These are phyloP conservation scores for Luperina nickerlii DNA, from an alignment of 2,888 invertebrate genomes.

Conservation along the genomic window DNA sequence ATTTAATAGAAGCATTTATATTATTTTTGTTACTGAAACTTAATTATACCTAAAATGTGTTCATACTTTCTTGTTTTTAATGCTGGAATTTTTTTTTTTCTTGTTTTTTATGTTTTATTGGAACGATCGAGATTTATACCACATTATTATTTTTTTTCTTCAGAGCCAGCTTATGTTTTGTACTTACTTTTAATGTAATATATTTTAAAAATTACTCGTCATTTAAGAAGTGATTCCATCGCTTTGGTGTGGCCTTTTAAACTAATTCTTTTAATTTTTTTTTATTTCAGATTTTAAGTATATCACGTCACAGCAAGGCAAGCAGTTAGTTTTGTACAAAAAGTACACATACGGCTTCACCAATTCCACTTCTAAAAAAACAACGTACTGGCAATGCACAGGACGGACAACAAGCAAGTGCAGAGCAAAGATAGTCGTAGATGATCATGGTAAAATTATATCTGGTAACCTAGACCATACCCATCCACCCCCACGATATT, in stretches of 20 bases:
- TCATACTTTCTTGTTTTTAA: not conserved
- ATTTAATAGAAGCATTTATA: not conserved
- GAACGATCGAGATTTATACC: not conserved
- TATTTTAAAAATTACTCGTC: not conserved
- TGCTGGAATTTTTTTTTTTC: not conserved
- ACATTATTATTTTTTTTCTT: not conserved
- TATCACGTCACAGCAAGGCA: slow-evolving; percentile 17
- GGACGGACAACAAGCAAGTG: slow-evolving; percentile 4
- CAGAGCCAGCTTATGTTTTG: not conserved
- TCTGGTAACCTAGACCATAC: slow-evolving; percentile 17
- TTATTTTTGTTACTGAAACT: too few relatives aligned
- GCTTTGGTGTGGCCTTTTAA: not conserved
- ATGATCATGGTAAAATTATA: slow-evolving; percentile 7
- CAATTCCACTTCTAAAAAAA: not conserved
- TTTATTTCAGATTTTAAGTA: slow-evolving; percentile 24
- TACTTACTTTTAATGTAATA: not conserved
- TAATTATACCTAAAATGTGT: too few relatives aligned
- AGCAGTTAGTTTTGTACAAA: slow-evolving; percentile 19
- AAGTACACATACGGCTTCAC: slow-evolving; percentile 16
- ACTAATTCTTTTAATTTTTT: not conserved
- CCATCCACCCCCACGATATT: slow-evolving; percentile 22
- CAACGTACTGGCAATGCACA: slow-evolving; percentile 25
- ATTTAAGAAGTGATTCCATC: too few relatives aligned
- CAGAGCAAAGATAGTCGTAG: slow-evolving; percentile 29
- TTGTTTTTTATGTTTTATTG: not conserved